Evolutionary conservation across 2,113 vertebrate species (phyloP).

Genomic region (Passer montanus): DNA sequence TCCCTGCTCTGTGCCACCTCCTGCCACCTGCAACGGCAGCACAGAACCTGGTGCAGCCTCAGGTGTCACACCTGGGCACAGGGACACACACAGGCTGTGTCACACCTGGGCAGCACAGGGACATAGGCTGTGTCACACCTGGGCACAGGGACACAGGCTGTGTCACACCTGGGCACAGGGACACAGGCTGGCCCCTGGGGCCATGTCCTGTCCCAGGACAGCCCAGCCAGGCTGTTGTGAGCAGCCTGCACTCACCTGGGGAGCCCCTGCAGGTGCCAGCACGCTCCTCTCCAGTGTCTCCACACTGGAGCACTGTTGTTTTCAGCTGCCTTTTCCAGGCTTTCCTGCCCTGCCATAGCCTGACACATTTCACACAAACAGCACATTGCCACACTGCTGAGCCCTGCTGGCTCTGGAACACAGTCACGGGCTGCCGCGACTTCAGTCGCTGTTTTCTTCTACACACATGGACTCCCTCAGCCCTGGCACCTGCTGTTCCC

Average conservation of each 20-base stretch:
- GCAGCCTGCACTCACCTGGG: rapidly evolving
- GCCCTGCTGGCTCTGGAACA: neutral
- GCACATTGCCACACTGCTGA: neutral
- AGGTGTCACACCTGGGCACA: neutral
- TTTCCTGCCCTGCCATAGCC: neutral
- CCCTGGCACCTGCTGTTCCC: neutral
- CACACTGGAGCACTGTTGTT: neutral
- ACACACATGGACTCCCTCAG: neutral
- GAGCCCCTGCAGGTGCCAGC: neutral
- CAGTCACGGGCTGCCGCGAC: neutral
- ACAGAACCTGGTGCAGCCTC: neutral
- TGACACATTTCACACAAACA: neutral
- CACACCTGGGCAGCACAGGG: neutral
- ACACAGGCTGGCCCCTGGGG: neutral
- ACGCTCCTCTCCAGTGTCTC: neutral
- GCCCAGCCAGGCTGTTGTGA: rapidly evolving
- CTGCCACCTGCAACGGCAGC: rapidly evolving
- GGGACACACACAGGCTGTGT: neutral
- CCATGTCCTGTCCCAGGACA: neutral
- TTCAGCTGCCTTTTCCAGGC: neutral
- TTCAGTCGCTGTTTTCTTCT: rapidly evolving
- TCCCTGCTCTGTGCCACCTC: neutral
- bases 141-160: neutral
- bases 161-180: neutral
- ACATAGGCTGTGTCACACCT: neutral